Base-by-base conservation (phyloP, 2,888 invertebrate species). In the Oxyteleia sp. region DNA sequence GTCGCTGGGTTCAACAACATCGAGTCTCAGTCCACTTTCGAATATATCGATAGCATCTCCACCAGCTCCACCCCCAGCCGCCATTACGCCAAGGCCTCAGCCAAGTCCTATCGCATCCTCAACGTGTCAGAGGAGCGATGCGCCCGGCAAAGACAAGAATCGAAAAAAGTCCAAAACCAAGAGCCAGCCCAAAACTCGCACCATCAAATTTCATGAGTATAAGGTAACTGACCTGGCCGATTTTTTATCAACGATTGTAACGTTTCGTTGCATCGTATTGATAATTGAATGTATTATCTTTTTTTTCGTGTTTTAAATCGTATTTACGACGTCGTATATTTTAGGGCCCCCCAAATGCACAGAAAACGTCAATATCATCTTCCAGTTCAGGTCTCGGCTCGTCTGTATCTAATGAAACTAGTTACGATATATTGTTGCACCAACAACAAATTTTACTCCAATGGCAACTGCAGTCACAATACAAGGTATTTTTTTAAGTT, bases 201-300 rank as follows among this genome's bases (percentile, higher is more conserved):
- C 97, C 69, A 98, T 99, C 89, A 99, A 99, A 94, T 99, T 99
- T 94, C 99, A 99, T 94, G 99, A 99, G 94, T 98, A 98, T 93
- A 98, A 98, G 94, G 94, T 94, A 79, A 88, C 88, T 88, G 23
- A 57, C 26, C n/a, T n/a, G n/a, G n/a, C n/a, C n/a, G n/a, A n/a
- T n/a, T n/a, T n/a, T n/a, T n/a, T n/a, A n/a, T n/a, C n/a, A n/a
- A n/a, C n/a, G n/a, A n/a, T n/a, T n/a, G n/a, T n/a, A n/a, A n/a
- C n/a, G n/a, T n/a, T n/a, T n/a, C n/a, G n/a, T n/a, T n/a, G n/a
- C n/a, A n/a, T n/a, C n/a, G n/a, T n/a, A n/a, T n/a, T n/a, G 26
- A 26, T 38, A 26, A 29, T 57, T 49, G 20, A n/a, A n/a, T n/a
- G n/a, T n/a, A n/a, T n/a, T n/a, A n/a, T n/a, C n/a, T n/a, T n/a